phyloP scores from a whole-genome alignment of 2,113 vertebrate genomes.

The Hucho hucho region DNA sequence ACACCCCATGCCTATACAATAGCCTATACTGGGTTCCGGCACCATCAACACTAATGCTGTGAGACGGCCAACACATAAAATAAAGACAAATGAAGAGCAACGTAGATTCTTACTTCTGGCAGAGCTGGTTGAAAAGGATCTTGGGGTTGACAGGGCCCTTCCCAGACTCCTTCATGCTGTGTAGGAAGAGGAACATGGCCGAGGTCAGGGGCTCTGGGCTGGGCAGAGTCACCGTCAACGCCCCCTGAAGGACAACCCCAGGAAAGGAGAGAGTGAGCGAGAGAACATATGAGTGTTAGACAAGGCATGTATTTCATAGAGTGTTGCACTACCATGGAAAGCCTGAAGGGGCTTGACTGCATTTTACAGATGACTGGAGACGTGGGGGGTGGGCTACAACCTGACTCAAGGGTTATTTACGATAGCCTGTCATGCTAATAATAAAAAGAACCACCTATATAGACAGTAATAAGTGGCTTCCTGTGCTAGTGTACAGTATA shows the following conservation, averaged over 20 bases:
- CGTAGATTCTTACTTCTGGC: conserved; percentile 85
- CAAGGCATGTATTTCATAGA: background rate
- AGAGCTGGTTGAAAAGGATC: conserved; percentile 94
- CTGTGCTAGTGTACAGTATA: too few relatives aligned
- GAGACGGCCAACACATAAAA: too few relatives aligned
- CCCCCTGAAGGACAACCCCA: conserved; percentile 73
- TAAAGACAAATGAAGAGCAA: too few relatives aligned
- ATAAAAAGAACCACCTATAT: background rate
- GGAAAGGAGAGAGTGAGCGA: background rate
- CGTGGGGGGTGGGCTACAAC: background rate
- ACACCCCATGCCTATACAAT: too few relatives aligned
- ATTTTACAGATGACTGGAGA: background rate
- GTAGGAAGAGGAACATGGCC: conserved; percentile 94
- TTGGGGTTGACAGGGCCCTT: conserved; percentile 92
- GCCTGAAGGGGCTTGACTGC: background rate
- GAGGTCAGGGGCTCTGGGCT: conserved; percentile 91
- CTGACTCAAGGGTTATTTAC: background rate
- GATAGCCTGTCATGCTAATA: background rate
- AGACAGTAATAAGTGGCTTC: background rate
- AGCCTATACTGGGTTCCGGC: too few relatives aligned
- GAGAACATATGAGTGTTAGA: background rate
- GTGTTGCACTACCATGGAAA: background rate
- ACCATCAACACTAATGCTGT: too few relatives aligned
- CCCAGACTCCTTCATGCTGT: conserved; percentile 91
- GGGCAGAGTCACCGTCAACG: conserved; percentile 82